Evolutionary conservation across 2,888 invertebrate genomes (phyloP), one percentile per base, ranked within the genome.

Genomic region (Argyra leucocephala): DNA sequence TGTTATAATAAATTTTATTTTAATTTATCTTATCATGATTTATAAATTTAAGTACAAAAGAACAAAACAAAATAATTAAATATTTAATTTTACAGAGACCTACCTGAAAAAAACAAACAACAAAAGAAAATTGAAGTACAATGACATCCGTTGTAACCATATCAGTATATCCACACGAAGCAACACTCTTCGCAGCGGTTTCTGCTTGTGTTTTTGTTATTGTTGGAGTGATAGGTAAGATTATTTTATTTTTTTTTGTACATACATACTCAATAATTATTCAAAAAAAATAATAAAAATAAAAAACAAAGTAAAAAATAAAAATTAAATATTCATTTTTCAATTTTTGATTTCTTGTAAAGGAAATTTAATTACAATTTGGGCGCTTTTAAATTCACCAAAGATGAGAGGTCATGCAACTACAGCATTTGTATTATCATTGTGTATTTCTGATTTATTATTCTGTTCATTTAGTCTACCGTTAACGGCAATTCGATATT

Each of bases 391-490:
- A 57, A 86, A 86, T 79, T 90, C 89, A 74, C 87, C 88, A 6
- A 91, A 90, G 80, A 83, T 93, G 64, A 84, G 91, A 31, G 83
- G 85, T 15, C 91, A 93, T 78, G 92, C 93, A 64, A 93, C 93
- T 1, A 93, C 93, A 4, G 90, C 91, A 72, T 93, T 93, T 78
- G 91, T 93, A 37, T 84, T 93, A 69, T 92, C 92, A 18, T 84
- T 93, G 61, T 90, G 92, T 79, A 85, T 90, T 73, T 92, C 93
- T 1, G 93, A 93, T 78, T 83, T 93, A 64, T 83, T 93, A 66
- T 93, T 93, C 81, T 91, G 91, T 77, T 83, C 87, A 67, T 85
- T 93, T 72, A 92, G 91, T 80, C 82, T 93, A 74, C 93, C 93
- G 1, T 81, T 93, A 68, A 92, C 92, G 0, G 92, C 92, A 22